These are phyloP conservation scores for Scalopus aquaticus DNA, from an alignment of 2,113 vertebrate genomes.

Conservation along the genomic window DNA sequence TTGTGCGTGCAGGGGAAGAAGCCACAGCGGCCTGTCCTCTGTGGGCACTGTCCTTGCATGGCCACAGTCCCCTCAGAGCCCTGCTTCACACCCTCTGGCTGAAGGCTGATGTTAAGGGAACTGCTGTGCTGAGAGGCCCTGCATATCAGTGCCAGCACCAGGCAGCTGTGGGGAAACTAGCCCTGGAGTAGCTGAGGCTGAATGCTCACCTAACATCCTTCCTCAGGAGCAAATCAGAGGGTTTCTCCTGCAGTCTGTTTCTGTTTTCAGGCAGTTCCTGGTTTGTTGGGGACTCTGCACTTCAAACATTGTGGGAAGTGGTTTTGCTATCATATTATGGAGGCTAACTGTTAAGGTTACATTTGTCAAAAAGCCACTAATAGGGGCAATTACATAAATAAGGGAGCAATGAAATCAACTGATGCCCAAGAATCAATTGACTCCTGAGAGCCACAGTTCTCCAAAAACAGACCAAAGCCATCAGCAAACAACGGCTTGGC, in stretches of 20 bases:
- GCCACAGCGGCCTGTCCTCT: no score
- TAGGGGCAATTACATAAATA: neutral
- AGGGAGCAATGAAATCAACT: neutral
- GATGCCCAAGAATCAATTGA: neutral
- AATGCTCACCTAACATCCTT: neutral
- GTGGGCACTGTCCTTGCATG: no score
- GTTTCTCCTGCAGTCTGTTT: neutral
- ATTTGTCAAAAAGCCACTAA: neutral
- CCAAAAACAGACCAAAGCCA: neutral
- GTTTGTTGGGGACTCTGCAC: neutral
- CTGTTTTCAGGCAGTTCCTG: neutral
- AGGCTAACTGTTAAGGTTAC: neutral
- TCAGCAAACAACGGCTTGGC: neutral
- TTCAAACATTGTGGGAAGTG: neutral
- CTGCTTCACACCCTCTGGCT: neutral
- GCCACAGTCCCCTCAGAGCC: no score
- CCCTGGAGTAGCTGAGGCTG: neutral
- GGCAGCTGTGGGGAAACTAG: neutral
- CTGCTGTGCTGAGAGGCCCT: no score
- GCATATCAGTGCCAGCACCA: neutral
- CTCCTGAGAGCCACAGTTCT: neutral
- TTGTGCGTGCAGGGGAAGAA: no score
- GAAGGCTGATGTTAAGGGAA: accelerated
- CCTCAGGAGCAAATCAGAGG: neutral
- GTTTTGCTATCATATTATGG: neutral